phyloP scores from a whole-genome alignment of 2,113 vertebrate species.

The Orientallactaga bullata region DNA sequence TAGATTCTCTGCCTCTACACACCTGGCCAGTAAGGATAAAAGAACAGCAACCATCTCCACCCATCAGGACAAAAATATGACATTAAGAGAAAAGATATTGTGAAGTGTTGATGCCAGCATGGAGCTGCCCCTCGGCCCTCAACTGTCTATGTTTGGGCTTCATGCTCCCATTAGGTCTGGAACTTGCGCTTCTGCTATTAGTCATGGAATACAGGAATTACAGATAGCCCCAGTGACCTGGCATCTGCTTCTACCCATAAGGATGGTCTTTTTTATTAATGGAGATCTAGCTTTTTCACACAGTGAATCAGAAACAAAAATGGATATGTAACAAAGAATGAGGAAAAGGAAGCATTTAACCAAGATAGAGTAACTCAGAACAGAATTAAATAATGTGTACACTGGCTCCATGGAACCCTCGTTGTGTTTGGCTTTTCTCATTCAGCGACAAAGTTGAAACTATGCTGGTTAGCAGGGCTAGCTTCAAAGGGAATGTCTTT shows the following conservation, averaged over 20 bases:
- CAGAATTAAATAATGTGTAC: neutral
- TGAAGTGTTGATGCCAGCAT: no score
- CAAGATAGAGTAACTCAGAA: neutral
- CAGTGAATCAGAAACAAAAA: neutral
- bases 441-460: neutral
- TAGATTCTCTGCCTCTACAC: neutral
- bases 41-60: neutral
- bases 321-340: neutral
- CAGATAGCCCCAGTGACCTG: no score
- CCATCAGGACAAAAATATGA: neutral
- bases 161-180: neutral
- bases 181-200: neutral
- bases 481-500: no score
- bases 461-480: accelerated
- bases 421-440: neutral
- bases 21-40: neutral
- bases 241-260: neutral
- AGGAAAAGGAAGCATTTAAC: neutral
- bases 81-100: neutral
- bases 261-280: neutral
- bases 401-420: neutral
- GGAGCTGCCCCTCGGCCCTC: neutral
- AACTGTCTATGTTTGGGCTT: neutral
- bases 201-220: neutral
- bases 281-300: neutral